These are phyloP conservation scores for Drosophila ercepeae DNA, from an alignment of 1,140 invertebrate species.

Conservation along the genomic window DNA sequence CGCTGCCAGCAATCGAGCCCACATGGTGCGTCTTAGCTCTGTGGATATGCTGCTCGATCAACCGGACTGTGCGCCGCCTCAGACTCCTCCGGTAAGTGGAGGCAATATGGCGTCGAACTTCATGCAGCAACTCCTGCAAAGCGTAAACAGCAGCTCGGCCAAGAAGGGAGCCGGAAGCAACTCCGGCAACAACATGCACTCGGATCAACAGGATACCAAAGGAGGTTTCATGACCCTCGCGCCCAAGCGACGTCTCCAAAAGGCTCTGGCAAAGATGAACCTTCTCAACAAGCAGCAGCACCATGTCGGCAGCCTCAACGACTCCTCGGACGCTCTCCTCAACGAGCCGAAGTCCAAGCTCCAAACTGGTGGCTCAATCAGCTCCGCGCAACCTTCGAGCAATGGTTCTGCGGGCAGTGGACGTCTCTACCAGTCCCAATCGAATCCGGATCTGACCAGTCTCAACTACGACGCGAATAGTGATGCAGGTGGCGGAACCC, in stretches of 20 bases:
- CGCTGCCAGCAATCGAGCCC: conserved; percentile 51
- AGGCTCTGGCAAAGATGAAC: conserved; percentile 96
- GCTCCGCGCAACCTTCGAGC: conserved; percentile 47
- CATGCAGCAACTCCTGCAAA: conserved; percentile 76
- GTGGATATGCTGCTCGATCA: conserved; percentile 80
- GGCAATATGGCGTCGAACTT: conserved; percentile 74
- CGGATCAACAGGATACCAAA: conserved; percentile 85
- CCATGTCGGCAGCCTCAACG: conserved; percentile 57
- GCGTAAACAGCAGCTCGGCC: conserved; percentile 82
- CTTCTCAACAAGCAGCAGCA: conserved; percentile 91
- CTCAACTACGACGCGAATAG: conserved; percentile 89
- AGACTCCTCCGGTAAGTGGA: conserved; percentile 56
- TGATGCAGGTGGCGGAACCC: conserved; percentile 24
- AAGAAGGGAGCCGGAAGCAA: conserved; percentile 85
- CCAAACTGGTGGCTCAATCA: conserved; percentile 51
- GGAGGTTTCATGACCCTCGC: conserved; percentile 94
- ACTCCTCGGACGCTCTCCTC: conserved; percentile 65
- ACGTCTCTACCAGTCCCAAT: conserved; percentile 92
- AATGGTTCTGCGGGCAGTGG: conserved; percentile 52
- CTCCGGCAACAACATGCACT: conserved; percentile 68
- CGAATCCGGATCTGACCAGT: conserved; percentile 94
- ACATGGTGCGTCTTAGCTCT: conserved; percentile 73
- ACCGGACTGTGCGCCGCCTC: conserved; percentile 69
- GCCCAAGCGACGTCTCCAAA: conserved; percentile 92
- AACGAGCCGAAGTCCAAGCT: conserved; percentile 63